Conservation (phyloP, 2,797 vertebrate genomes). For the Sebastes glaucus region DNA sequence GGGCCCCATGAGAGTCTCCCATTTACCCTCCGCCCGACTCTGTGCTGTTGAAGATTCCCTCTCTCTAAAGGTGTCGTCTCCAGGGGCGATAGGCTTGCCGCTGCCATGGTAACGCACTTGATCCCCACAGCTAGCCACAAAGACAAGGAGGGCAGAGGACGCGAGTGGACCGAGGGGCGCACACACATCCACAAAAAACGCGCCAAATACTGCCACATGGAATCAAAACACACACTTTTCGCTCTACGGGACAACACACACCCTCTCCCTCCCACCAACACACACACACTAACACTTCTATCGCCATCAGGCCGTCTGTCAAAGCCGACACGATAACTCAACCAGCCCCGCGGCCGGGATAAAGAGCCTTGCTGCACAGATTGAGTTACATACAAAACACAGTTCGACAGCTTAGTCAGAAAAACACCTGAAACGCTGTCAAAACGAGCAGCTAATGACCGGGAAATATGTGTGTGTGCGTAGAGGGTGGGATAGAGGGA, state of each 20-base stretch:
- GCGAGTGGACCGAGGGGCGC: background rate
- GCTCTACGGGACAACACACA: background rate
- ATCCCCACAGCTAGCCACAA: conserved; percentile 62
- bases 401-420: conserved; percentile 30
- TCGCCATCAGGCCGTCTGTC: conserved; percentile 47
- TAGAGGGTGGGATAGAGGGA: background rate
- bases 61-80: conserved; percentile 51
- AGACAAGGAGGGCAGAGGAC: conserved; percentile 52
- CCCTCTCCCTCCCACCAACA: background rate
- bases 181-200: background rate
- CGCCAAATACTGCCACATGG: background rate
- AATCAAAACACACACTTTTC: background rate
- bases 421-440: conserved; percentile 29
- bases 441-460: conserved; percentile 35
- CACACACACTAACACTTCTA: conserved; percentile 40
- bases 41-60: conserved; percentile 49
- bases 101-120: conserved; percentile 70
- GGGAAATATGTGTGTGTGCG: conserved; percentile 10
- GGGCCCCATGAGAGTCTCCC: conserved; percentile 55
- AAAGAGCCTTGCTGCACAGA: conserved; percentile 35
- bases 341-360: conserved; percentile 21
- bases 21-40: conserved; percentile 41
- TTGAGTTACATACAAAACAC: conserved; percentile 57
- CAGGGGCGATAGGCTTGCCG: conserved; percentile 57
- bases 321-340: conserved; percentile 46